Evolutionary conservation across 2,888 invertebrate species (phyloP), one percentile per base, ranked within the genome.

Genomic region (Torymus aiolomorphi): DNA sequence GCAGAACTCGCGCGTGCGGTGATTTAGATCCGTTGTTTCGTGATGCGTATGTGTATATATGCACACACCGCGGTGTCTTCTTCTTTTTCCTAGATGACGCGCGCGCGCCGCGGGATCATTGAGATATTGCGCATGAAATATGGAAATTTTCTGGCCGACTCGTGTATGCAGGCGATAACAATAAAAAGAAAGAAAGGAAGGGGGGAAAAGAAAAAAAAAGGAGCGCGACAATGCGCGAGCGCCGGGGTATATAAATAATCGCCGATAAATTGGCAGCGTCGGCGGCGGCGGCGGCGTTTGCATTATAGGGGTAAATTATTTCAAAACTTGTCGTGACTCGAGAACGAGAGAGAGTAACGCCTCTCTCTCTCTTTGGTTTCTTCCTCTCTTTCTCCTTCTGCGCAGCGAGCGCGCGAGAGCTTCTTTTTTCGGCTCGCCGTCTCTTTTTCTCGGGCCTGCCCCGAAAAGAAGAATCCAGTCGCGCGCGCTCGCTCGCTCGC

Each of bases 91-190:
- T 13, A 5, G n/a, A n/a, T 42, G 54, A 20, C 20, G 54, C 56
- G 14, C 63, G 5, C 56, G 31, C 20, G 49, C 62, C 67, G 49
- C 59, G 67, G 73, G 65, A 75, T 75, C 78, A 79, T 81, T 78
- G 81, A 78, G 81, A 79, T 79, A 78, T 81, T 78, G 78, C 76
- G 62, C 67, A 52, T 81, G 78, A 81, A 76, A 67, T 78, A 78
- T 81, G 78, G 81, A 81, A 81, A 81, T 76, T 75, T 72, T 57
- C 62, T 42, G 42, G 8, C 20, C 4, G 69, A 12, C 16, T 13
- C 42, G 4, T n/a, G 61, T 18, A n/a, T n/a, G n/a, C 49, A 49
- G 42, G 18, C 24, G 67, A 67, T 61, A 74, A 65, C 49, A 56
- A 51, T 42, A 18, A 24, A 67, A 56, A 31, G 75, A 51, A 49